Evolutionary conservation across 2,888 invertebrate species (phyloP).

Genomic region (Abrostola triplasia): DNA sequence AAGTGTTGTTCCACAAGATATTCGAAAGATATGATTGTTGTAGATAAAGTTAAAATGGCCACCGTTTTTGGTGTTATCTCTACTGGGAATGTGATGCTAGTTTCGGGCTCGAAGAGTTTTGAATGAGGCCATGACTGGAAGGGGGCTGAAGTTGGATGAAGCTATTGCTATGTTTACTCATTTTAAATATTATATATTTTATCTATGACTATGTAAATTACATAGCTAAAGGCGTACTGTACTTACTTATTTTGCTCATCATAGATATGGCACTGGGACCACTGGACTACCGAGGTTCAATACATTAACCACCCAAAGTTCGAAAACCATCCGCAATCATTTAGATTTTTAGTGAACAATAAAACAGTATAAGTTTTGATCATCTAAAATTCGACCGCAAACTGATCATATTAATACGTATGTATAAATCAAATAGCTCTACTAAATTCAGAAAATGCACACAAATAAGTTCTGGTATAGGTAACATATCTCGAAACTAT

Average conservation of each 20-base stretch:
- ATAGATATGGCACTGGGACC: too few species aligned
- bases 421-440: neutral
- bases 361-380: too few species aligned
- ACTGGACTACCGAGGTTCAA: too few species aligned
- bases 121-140: neutral
- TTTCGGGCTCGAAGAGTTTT: slow-evolving; percentile 2
- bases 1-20: slow-evolving; percentile 60
- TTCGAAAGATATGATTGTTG: slow-evolving; percentile 44
- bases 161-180: neutral
- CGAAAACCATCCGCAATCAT: too few species aligned
- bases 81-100: neutral
- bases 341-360: too few species aligned
- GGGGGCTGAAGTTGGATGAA: neutral
- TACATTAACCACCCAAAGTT: too few species aligned
- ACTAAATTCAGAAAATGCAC: neutral
- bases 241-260: too few species aligned
- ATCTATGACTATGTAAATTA: too few species aligned
- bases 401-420: too few species aligned
- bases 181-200: too few species aligned
- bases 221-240: too few species aligned
- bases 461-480: neutral
- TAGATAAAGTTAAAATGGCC: slow-evolving; percentile 10
- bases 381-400: too few species aligned
- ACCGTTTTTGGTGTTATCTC: slow-evolving; percentile 13
- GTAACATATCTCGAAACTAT: neutral